Evolutionary conservation across 35 echinoderm and acorn worm genomes (phyloP).

Genomic region (Heliocidaris tuberculata): DNA sequence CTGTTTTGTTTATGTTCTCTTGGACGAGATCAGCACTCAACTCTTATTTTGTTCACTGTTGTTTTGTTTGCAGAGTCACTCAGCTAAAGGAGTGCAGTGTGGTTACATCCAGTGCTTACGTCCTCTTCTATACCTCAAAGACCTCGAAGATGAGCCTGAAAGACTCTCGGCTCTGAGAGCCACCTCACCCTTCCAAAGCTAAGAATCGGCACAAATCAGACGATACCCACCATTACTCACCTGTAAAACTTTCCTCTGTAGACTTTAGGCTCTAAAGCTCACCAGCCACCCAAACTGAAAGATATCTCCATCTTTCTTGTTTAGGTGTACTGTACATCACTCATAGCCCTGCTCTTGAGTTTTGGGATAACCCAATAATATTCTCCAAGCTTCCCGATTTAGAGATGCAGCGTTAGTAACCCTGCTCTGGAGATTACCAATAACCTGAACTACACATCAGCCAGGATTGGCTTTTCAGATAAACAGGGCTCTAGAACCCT

Average conservation of each 20-base stretch:
- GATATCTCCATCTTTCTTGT: not conserved
- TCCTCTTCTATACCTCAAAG: constrained; percentile 41
- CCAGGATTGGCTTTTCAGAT: too few species aligned
- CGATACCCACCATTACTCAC: too few species aligned
- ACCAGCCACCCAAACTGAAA: too few species aligned
- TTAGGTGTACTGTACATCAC: not conserved
- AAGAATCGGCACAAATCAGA: not conserved
- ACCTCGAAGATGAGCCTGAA: not conserved
- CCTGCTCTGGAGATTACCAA: too few species aligned
- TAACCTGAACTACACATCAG: too few species aligned
- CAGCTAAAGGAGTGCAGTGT: constrained; percentile 28
- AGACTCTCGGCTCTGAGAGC: not conserved
- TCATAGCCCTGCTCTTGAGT: not conserved
- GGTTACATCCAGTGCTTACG: constrained; percentile 36
- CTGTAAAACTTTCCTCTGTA: too few species aligned
- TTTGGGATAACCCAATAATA: not conserved
- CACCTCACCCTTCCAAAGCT: not conserved
- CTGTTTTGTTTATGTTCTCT: not conserved
- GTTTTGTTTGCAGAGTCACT: not conserved
- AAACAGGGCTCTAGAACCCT: too few species aligned
- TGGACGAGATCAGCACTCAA: not conserved
- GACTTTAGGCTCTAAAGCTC: too few species aligned
- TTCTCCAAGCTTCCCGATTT: not conserved
- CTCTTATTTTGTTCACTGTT: not conserved
- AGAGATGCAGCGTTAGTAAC: too few species aligned